Evolutionary conservation across 2,888 invertebrate species (phyloP).

Genomic region (Diarsia mendica): DNA sequence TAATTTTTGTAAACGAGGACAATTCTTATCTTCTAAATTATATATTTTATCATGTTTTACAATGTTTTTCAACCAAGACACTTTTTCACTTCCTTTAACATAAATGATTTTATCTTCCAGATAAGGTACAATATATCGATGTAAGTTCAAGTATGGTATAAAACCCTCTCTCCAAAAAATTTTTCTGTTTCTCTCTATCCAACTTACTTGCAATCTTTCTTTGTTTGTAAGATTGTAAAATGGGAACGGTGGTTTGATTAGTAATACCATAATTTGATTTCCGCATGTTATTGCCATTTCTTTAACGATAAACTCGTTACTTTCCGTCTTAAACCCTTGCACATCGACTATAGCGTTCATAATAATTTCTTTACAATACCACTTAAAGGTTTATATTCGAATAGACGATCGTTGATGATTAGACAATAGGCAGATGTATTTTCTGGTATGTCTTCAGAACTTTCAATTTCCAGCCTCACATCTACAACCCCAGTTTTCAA

Average conservation of each 20-base stretch:
- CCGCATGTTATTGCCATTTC: background rate
- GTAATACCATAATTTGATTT: background rate
- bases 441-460: constrained; percentile 2
- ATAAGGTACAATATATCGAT: background rate
- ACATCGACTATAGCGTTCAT: constrained; percentile 7
- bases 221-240: background rate
- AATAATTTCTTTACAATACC: background rate
- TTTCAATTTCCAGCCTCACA: constrained; percentile 2
- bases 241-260: constrained; percentile 1
- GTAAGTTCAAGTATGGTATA: background rate
- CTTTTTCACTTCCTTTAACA: background rate
- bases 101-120: background rate
- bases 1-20: background rate
- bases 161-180: background rate
- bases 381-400: constrained; percentile 4
- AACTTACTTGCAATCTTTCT: background rate
- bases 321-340: constrained; percentile 10
- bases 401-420: constrained; percentile 3
- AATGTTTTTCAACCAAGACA: background rate
- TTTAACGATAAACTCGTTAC: constrained; percentile 3
- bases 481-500: background rate
- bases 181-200: background rate
- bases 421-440: constrained; percentile 10
- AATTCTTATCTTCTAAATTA: background rate
- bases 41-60: constrained; percentile 3